Base-by-base conservation (phyloP, 2,888 invertebrate species). In the Julus scanicus region DNA sequence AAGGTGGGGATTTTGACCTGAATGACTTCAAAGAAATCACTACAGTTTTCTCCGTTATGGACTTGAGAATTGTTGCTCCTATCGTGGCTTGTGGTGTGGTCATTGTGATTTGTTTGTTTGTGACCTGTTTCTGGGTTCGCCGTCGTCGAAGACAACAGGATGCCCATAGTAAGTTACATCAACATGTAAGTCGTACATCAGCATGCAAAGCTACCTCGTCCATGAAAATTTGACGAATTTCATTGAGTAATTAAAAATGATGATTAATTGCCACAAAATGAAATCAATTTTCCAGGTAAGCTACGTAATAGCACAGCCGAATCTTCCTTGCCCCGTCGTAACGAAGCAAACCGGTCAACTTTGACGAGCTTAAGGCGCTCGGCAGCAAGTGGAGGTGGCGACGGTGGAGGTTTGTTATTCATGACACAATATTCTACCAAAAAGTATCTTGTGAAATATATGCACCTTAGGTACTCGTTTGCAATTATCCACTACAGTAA, bases 101-200 rank as follows among this genome's bases (percentile, higher is more conserved):
- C 8, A 88, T 88, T 17, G 44, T 88, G 13, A 71, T 88, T 13
- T 88, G 88, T 11, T 29, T 88, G 80, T 13, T 88, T 9, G 84
- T 49, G 6, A 88, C 88, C 15, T 88, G 83, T 17, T n/a, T 88
- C 44, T 88, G 88, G 88, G 88, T 88, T 29, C 83, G 88, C 2
- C 84, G 53, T 6, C 83, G 88, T 37, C 83, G 84, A 53, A 88
- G 57, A 9, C 40, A 87, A 49, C 88, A 88, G 49, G 88, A 88
- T 63, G n/a, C n/a, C n/a, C n/a, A n/a, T n/a, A n/a, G n/a, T n/a
- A n/a, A n/a, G n/a, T n/a, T n/a, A n/a, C n/a, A n/a, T n/a, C n/a
- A n/a, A n/a, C n/a, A n/a, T n/a, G n/a, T n/a, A n/a, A n/a, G n/a
- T n/a, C n/a, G n/a, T n/a, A n/a, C n/a, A n/a, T n/a, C n/a, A n/a